Conservation (phyloP, 2,888 invertebrate species). For the Sceliomorpha sp. region DNA sequence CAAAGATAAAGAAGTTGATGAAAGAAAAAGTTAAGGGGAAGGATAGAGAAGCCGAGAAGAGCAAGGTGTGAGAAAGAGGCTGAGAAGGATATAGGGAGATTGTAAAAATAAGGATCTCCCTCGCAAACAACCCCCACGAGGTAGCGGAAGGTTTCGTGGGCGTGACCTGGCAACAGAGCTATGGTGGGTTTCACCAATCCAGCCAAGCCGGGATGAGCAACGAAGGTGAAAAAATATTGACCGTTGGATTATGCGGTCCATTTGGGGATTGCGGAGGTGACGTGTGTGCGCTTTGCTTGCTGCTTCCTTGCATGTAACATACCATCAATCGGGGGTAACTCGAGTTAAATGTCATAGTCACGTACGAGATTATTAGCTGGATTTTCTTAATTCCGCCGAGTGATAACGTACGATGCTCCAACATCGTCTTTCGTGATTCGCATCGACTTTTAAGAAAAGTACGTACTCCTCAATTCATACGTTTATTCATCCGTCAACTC, state of each 20-base stretch:
- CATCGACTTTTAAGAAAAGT: too few relatives aligned
- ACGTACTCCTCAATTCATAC: too few relatives aligned
- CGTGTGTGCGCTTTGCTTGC: conserved; percentile 59
- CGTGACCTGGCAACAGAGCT: conserved; percentile 63
- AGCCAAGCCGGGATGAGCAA: conserved; percentile 53
- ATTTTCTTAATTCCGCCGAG: conserved; percentile 66
- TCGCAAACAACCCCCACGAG: conserved; percentile 70
- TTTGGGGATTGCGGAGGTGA: conserved; percentile 78
- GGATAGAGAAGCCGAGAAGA: background rate
- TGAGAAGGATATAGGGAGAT: conserved; percentile 58
- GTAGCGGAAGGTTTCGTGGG: conserved; percentile 58
- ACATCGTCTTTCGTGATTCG: too few relatives aligned
- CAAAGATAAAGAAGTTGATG: conserved; percentile 18
- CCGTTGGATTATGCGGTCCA: conserved; percentile 78
- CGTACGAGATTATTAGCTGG: conserved; percentile 76
- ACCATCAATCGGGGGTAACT: conserved; percentile 57
- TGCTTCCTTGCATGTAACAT: conserved; percentile 50
- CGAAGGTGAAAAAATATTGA: conserved; percentile 77
- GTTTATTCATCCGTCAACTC: too few relatives aligned
- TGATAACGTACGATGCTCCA: conserved; percentile 53
- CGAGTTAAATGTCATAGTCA: conserved; percentile 73
- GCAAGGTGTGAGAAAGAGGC: conserved; percentile 2
- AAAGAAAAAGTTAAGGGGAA: conserved; percentile 19
- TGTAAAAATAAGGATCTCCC: conserved; percentile 76
- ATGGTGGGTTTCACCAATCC: conserved; percentile 66